Evolutionary conservation across 2,888 invertebrate species (phyloP).

Genomic region (Cheilosia grossa): DNA sequence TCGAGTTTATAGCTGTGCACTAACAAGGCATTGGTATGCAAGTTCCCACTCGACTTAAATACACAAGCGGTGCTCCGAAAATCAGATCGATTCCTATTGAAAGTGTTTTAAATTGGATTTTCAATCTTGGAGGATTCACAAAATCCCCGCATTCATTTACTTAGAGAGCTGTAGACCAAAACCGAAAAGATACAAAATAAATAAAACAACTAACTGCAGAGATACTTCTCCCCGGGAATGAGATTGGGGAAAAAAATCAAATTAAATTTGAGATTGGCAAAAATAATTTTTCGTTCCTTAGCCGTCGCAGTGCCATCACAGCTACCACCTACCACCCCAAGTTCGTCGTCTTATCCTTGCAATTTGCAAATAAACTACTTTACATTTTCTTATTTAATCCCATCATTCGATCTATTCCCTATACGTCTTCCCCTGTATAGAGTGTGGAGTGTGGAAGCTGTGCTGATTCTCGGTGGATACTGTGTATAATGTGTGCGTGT

Average conservation of each 20-base stretch:
- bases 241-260: conserved; percentile 57
- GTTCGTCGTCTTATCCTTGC: conserved; percentile 70
- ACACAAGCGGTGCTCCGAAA: background rate
- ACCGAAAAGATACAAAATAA: conserved; percentile 44
- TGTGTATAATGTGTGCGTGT: conserved; percentile 39
- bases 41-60: conserved; percentile 8
- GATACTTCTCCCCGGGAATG: conserved; percentile 5
- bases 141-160: conserved; percentile 52
- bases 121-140: conserved; percentile 52
- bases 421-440: conserved; percentile 26
- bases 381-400: conserved; percentile 75
- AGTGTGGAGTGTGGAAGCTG: conserved; percentile 5
- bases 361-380: conserved; percentile 75
- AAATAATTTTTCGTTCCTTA: conserved; percentile 72
- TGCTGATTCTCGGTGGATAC: conserved; percentile 30
- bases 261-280: conserved; percentile 73
- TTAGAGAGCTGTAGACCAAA: conserved; percentile 25
- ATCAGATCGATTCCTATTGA: conserved; percentile 62
- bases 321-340: conserved; percentile 48
- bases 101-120: conserved; percentile 62
- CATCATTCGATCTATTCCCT: conserved; percentile 73
- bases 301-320: conserved; percentile 50
- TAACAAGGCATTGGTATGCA: conserved; percentile 32
- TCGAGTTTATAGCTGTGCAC: conserved; percentile 48
- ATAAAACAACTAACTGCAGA: conserved; percentile 58